Evolutionary conservation across 2,888 invertebrate genomes (phyloP).

Genomic region (Conistra vaccinii): DNA sequence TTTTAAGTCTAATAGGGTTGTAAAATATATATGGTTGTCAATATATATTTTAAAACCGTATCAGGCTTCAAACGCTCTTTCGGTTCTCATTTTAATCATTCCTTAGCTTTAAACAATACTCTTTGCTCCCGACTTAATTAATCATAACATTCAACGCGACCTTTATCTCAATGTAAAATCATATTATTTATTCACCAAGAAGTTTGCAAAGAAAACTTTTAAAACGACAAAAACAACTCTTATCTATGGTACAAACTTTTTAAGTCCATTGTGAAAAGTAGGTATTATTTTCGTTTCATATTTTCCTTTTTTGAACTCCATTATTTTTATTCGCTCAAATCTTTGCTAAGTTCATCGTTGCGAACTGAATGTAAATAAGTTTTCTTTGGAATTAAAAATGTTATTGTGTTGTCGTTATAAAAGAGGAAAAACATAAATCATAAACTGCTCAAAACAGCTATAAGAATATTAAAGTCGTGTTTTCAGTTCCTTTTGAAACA

Average conservation of each 20-base stretch:
- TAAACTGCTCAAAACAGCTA: slow-evolving; percentile 21
- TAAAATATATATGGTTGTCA: too few species aligned
- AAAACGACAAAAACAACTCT: slow-evolving; percentile 38
- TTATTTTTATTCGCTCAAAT: slow-evolving; percentile 37
- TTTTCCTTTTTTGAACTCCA: slow-evolving; percentile 27
- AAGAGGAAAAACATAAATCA: slow-evolving; percentile 14
- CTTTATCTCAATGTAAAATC: slow-evolving; percentile 19
- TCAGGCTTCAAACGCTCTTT: neutral
- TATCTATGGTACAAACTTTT: slow-evolving; percentile 45
- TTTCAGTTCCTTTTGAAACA: neutral
- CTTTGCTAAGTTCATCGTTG: slow-evolving; percentile 35
- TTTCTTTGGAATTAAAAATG: slow-evolving; percentile 33
- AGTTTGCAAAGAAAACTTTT: slow-evolving; percentile 36
- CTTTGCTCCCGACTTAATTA: neutral
- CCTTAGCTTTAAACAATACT: neutral
- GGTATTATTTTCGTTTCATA: slow-evolving; percentile 21
- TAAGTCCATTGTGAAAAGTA: slow-evolving; percentile 51
- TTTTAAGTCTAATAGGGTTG: too few species aligned
- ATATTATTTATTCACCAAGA: slow-evolving; percentile 35
- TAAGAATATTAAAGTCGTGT: slow-evolving; percentile 2
- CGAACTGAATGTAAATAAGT: slow-evolving; percentile 37
- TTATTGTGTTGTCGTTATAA: slow-evolving; percentile 30
- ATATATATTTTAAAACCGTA: neutral
- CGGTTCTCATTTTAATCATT: slow-evolving; percentile 3
- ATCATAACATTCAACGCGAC: slow-evolving; percentile 14